Conservation (phyloP, 2,113 vertebrate genomes). For the Seriola rivoliana region DNA sequence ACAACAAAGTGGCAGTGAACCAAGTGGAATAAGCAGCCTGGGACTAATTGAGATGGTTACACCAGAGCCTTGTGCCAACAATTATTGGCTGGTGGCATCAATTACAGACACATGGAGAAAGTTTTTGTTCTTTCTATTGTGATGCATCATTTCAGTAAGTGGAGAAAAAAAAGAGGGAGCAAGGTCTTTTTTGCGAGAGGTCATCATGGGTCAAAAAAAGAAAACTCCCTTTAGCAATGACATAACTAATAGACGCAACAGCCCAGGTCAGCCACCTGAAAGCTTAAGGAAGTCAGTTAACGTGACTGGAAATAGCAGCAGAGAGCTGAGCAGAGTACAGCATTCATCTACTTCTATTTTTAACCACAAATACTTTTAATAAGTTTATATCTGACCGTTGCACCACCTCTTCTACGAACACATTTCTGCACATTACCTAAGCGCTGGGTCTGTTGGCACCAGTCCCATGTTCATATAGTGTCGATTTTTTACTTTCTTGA, state of each 20-base stretch:
- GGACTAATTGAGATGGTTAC: constrained; percentile 35
- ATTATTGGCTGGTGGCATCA: constrained; percentile 14
- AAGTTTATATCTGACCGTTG: not conserved
- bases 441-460: not conserved
- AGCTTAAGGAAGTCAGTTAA: constrained; percentile 15
- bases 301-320: constrained; percentile 33
- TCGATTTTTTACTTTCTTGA: not conserved
- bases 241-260: constrained; percentile 20
- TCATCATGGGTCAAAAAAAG: not conserved
- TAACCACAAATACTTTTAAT: not conserved
- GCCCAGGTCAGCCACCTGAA: constrained; percentile 10
- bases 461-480: not conserved
- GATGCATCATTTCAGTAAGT: constrained; percentile 19
- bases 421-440: not conserved
- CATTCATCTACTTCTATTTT: constrained; percentile 15
- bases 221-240: constrained; percentile 28
- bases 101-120: constrained; percentile 10
- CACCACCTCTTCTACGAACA: not conserved
- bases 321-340: not conserved
- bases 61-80: constrained; percentile 21
- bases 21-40: constrained; percentile 34
- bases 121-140: not conserved
- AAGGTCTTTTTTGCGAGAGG: not conserved
- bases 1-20: constrained; percentile 20
- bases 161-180: not conserved